Evolutionary conservation across 1,140 invertebrate species (phyloP), one percentile per base, ranked within the genome.

Genomic region (Thereuonema tuberculata): DNA sequence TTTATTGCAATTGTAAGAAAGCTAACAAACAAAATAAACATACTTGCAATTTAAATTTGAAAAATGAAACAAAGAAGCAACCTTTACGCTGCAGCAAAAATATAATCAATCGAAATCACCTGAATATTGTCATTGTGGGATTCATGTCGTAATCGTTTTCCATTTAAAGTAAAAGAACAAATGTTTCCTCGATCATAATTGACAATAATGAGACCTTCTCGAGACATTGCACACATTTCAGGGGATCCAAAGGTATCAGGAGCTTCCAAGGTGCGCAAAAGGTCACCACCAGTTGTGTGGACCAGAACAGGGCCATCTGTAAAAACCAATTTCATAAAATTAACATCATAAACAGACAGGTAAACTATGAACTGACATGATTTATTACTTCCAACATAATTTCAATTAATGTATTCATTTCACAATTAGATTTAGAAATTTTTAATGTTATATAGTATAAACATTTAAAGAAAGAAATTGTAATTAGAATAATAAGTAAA

Each of bases 251-350:
- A 89, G 31, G 84, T 82, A 62, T 77, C 75, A 0, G 88, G 86
- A 17, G 87, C 79, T 64, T 93, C 90, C 46, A 96, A 72, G 1
- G 91, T 93, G 56, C 94, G 82, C 28, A 99, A 75, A n/a, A 98
- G 76, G 74, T 99, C 95, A 26, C 95, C 95, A 73, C 93, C 93
- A n/a, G 94, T 95, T 47, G 95, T 97, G 74, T 99, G 95, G 26
- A 98, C 90, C 27, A 98, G 79, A 54, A 96, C 89, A 3, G 91
- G 90, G n/a, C 93, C 93, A 76, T 85, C 92, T 95, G 68, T 27
- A 63, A 69, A 67, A n/a, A n/a, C n/a, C n/a, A n/a, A n/a, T n/a
- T 57, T 3, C 61, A 61, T 43, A 43, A 43, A 12, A 12, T 12
- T n/a, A 43, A 12, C n/a, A 43, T 43, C n/a, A 43, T 43, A 43